These are phyloP conservation scores for Dendrophyllia cribrosa DNA, from an alignment of 64 coral and sea anemone genomes.

Conservation along the genomic window DNA sequence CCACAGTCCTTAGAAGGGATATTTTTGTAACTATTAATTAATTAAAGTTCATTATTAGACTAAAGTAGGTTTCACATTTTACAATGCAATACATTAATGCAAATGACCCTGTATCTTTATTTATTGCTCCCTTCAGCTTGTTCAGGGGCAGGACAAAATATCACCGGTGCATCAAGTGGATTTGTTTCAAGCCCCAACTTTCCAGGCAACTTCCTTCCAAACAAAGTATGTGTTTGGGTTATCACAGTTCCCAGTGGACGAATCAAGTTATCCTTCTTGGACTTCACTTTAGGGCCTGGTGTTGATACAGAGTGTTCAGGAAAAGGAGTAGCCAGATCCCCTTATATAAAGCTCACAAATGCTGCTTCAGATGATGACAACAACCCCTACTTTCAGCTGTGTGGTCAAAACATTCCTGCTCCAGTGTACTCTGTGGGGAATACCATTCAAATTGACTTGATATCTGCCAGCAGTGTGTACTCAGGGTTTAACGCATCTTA, in stretches of 20 bases:
- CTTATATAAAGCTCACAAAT: neutral
- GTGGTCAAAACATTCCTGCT: neutral
- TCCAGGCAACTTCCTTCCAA: neutral
- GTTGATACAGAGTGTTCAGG: neutral
- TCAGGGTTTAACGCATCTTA: neutral
- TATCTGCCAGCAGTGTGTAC: neutral
- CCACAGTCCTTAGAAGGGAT: too few relatives aligned
- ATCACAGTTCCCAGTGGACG: neutral
- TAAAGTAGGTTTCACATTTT: too few relatives aligned
- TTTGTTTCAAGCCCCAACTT: neutral
- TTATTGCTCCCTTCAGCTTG: too few relatives aligned
- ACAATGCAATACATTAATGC: too few relatives aligned
- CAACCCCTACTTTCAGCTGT: neutral
- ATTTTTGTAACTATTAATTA: too few relatives aligned
- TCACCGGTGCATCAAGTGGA: neutral
- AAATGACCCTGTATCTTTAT: too few relatives aligned
- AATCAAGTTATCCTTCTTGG: neutral
- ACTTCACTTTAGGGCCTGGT: neutral
- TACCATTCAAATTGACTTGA: neutral
- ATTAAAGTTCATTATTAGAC: too few relatives aligned
- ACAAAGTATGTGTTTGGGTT: neutral
- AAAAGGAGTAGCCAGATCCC: neutral
- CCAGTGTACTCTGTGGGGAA: neutral
- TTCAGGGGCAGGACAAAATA: too few relatives aligned
- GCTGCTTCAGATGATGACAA: neutral